Base-by-base conservation (phyloP, 2,888 invertebrate species). In the Drosophila monieri region DNA sequence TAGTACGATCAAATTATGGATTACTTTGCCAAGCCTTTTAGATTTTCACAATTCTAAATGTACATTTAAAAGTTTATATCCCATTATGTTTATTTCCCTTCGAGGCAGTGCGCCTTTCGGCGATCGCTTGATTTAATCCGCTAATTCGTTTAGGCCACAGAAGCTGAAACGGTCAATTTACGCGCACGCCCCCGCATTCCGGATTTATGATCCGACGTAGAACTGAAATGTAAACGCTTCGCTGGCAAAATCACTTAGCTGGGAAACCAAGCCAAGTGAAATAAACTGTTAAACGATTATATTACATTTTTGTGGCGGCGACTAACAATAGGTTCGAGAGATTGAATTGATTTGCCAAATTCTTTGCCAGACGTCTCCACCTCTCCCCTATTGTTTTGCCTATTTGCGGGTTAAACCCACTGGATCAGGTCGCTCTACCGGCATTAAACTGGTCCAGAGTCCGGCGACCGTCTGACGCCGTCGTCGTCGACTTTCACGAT, bases 191-290 rank as follows among this genome's bases (percentile, higher is more conserved):
- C 48, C 47, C 68, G 39, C 68, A 47, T 37, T 47, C 44, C 5
- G 14, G 32, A 14, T 30, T 15, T 37, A 18, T 18, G 23, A 27
- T 48, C 64, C 71, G 75, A 74, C 74, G 62, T 57, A 44, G 35
- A 57, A 72, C 69, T 60, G 65, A 49, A 54, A 51, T 35, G 49
- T 51, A 25, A 37, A 48, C 67, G 87, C 78, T 87, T 56, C 78
- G 75, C 56, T 74, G 88, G 21, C 71, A 51, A 58, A 87, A 85
- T 81, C 74, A 81, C 71, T 87, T 87, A 87, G 76, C 76, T 35
- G 52, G 21, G 25, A 37, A 56, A 54, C 57, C 53, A 46, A 60
- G 54, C 61, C 52, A 56, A 78, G 51, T 41, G 32, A 73, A 87
- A 76, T 76, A 53, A 74, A 62, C 79, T 76, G 85, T 85, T 65